phyloP scores from a whole-genome alignment of 2,888 invertebrate species.

The Scrobipalpa atriplicella region DNA sequence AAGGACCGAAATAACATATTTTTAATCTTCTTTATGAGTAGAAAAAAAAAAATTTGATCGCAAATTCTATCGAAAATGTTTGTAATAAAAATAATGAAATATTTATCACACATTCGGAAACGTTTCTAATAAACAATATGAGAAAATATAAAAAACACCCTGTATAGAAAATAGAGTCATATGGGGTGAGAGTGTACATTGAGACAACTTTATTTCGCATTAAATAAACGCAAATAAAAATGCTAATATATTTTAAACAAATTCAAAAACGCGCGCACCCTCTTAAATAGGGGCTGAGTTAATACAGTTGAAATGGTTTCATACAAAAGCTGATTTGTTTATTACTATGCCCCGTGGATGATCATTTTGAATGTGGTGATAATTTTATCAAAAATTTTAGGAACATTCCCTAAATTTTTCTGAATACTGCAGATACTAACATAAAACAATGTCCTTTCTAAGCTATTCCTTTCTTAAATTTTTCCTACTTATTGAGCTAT shows the following conservation, averaged over 20 bases:
- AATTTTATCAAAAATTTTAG: neutral
- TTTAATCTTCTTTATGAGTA: too few species aligned
- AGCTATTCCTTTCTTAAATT: too few species aligned
- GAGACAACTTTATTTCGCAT: constrained; percentile 57
- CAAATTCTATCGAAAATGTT: too few species aligned
- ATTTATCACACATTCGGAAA: too few species aligned
- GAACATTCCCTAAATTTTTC: neutral
- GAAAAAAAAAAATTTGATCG: too few species aligned
- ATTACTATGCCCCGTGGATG: neutral
- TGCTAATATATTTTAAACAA: constrained; percentile 58
- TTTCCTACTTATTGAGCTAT: too few species aligned
- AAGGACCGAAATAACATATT: too few species aligned
- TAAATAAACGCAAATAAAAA: constrained; percentile 64
- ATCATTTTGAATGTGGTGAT: neutral
- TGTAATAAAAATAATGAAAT: too few species aligned
- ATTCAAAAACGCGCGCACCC: constrained; percentile 40
- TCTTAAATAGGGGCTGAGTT: neutral
- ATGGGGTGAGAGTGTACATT: neutral
- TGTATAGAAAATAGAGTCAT: neutral
- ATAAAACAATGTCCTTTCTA: too few species aligned
- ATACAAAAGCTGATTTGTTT: constrained; percentile 7
- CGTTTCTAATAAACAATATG: too few species aligned
- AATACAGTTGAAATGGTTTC: neutral
- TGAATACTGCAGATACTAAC: neutral
- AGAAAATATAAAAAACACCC: neutral